Conservation (phyloP, 1,140 invertebrate genomes). For the Ceratina japonica region DNA sequence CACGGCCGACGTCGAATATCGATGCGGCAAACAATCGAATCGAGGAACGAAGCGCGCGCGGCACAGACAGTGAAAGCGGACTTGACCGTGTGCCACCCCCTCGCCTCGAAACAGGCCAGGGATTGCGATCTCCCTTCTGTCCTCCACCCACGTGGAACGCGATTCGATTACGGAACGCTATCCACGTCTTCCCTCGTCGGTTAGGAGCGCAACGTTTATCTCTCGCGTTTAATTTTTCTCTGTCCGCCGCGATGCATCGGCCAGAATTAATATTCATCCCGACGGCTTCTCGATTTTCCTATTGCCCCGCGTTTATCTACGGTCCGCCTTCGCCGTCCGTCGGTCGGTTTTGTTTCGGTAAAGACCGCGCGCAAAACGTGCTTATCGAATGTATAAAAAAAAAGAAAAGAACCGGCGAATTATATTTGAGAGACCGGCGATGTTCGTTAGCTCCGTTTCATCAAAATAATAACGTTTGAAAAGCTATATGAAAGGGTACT, state of each 20-base stretch:
- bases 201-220: slow-evolving; percentile 32
- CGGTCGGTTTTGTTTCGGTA: background rate
- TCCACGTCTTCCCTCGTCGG: slow-evolving; percentile 58
- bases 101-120: slow-evolving; percentile 61
- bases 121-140: slow-evolving; percentile 62
- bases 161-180: slow-evolving; percentile 75
- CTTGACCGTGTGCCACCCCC: slow-evolving; percentile 34
- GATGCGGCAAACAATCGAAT: slow-evolving; percentile 73
- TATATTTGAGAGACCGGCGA: too few species aligned
- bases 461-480: too few species aligned
- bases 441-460: too few species aligned
- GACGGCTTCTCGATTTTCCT: slow-evolving; percentile 15
- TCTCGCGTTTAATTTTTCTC: slow-evolving; percentile 32
- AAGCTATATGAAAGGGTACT: too few species aligned
- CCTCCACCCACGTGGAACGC: slow-evolving; percentile 56
- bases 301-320: background rate
- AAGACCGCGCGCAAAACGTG: too few species aligned
- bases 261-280: slow-evolving; percentile 26
- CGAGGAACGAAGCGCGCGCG: slow-evolving; percentile 62
- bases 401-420: too few species aligned
- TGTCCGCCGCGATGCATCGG: slow-evolving; percentile 17
- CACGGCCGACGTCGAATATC: slow-evolving; percentile 70
- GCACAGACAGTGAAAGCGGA: slow-evolving; percentile 67
- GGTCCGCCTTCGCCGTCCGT: too few species aligned
- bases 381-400: too few species aligned